Conservation (phyloP, 2,797 vertebrate genomes). For the Synaphobranchus kaupii region DNA sequence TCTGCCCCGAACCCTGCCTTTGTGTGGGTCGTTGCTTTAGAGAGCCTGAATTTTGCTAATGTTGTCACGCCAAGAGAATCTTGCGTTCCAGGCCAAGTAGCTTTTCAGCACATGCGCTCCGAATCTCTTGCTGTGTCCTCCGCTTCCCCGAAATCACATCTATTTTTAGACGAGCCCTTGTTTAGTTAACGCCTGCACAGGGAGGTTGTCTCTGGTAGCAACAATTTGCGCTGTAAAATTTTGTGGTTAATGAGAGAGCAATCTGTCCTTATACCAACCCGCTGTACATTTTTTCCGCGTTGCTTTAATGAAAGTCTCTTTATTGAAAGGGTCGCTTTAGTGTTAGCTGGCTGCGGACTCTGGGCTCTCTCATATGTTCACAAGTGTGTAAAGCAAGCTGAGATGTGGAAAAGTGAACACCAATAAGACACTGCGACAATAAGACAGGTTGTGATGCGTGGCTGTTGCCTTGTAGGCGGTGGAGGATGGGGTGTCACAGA, state of each 20-base stretch:
- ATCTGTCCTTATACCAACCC: background rate
- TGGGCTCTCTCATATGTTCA: background rate
- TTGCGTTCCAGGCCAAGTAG: background rate
- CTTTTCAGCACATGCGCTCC: background rate
- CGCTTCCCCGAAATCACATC: background rate
- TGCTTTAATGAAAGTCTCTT: background rate
- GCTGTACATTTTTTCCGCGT: background rate
- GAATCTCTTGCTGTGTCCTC: background rate
- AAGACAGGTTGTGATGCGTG: background rate
- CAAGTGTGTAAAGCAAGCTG: background rate
- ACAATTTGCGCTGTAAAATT: background rate
- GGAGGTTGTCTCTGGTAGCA: background rate
- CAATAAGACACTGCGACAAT: background rate
- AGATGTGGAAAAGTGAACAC: background rate
- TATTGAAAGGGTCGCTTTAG: background rate
- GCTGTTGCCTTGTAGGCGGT: background rate
- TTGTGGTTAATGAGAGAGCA: background rate
- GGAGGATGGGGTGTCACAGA: background rate
- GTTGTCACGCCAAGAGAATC: background rate
- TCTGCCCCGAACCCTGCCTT: background rate
- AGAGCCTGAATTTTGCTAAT: background rate
- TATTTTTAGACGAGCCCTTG: background rate
- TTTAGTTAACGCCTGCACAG: background rate
- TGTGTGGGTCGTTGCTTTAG: background rate
- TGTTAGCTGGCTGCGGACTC: no score